Conservation (phyloP, 2,888 invertebrate genomes). For the Diogma glabrata region DNA sequence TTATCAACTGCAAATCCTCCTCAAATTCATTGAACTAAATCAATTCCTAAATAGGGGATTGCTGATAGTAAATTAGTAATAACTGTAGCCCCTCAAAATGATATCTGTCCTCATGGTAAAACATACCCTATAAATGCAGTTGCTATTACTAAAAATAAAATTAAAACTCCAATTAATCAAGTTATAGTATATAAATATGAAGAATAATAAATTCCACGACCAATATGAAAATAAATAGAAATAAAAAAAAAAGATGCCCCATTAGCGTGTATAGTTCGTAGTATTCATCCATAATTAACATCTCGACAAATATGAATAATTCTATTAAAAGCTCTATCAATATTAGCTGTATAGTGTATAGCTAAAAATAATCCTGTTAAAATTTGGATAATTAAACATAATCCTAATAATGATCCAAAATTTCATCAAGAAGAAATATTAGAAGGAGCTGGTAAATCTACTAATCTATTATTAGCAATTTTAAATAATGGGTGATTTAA, state of each 20-base stretch:
- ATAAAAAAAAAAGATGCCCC: slow-evolving; percentile 63
- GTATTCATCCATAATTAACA: slow-evolving; percentile 55
- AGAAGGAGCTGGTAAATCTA: slow-evolving; percentile 46
- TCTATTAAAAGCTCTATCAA: slow-evolving; percentile 51
- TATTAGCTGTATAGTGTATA: slow-evolving; percentile 55
- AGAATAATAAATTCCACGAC: slow-evolving; percentile 33
- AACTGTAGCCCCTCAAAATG: slow-evolving; percentile 67
- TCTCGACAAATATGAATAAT: slow-evolving; percentile 57
- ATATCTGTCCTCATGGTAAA: slow-evolving; percentile 64
- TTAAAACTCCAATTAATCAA: slow-evolving; percentile 49
- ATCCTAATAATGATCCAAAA: slow-evolving; percentile 52
- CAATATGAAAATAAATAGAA: slow-evolving; percentile 42
- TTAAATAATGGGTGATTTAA: slow-evolving; percentile 40
- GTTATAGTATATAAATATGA: slow-evolving; percentile 39
- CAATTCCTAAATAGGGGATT: slow-evolving; percentile 52
- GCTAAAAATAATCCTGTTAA: slow-evolving; percentile 55
- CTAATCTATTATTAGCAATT: slow-evolving; percentile 46
- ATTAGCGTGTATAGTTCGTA: slow-evolving; percentile 55
- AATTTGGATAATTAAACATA: slow-evolving; percentile 54
- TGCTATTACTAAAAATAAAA: slow-evolving; percentile 51
- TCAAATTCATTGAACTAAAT: slow-evolving; percentile 59
- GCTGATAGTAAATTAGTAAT: slow-evolving; percentile 65
- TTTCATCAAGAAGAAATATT: slow-evolving; percentile 57
- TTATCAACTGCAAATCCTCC: slow-evolving; percentile 64
- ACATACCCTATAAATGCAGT: slow-evolving; percentile 65